These are phyloP conservation scores for Ctenicera cuprea DNA, from an alignment of 2,888 invertebrate genomes.

Conservation along the genomic window DNA sequence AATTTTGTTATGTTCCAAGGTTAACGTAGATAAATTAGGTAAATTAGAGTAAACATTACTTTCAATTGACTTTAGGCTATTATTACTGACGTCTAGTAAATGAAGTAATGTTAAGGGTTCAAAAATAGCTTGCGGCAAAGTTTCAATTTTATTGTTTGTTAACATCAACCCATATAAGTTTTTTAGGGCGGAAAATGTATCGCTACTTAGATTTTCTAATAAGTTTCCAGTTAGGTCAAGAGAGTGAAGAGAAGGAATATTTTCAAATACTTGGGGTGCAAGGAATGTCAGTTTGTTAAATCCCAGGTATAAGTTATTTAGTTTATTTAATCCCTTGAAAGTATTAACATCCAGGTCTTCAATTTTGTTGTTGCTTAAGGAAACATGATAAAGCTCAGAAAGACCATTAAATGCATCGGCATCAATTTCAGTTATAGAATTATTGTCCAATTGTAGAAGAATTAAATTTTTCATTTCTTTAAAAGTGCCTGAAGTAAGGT, in stretches of 20 bases:
- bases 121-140: not conserved
- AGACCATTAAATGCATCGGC: conserved; percentile 5
- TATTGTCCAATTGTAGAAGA: conserved; percentile 34
- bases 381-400: not conserved
- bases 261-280: not conserved
- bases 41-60: conserved; percentile 14
- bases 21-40: not conserved
- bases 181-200: not conserved
- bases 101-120: conserved; percentile 14
- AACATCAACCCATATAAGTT: not conserved
- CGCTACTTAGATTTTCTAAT: not conserved
- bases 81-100: conserved; percentile 4
- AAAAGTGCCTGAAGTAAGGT: not conserved
- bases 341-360: not conserved
- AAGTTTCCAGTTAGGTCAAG: not conserved
- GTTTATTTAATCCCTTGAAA: not conserved
- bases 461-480: not conserved
- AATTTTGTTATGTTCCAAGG: conserved; percentile 3
- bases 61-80: not conserved
- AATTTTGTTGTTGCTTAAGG: not conserved
- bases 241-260: not conserved
- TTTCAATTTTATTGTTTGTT: conserved; percentile 7
- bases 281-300: conserved; percentile 2
- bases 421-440: conserved; percentile 44
- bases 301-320: not conserved